Evolutionary conservation across 2,113 vertebrate species (phyloP), one percentile per base, ranked within the genome.

Genomic region (Ictalurus furcatus): DNA sequence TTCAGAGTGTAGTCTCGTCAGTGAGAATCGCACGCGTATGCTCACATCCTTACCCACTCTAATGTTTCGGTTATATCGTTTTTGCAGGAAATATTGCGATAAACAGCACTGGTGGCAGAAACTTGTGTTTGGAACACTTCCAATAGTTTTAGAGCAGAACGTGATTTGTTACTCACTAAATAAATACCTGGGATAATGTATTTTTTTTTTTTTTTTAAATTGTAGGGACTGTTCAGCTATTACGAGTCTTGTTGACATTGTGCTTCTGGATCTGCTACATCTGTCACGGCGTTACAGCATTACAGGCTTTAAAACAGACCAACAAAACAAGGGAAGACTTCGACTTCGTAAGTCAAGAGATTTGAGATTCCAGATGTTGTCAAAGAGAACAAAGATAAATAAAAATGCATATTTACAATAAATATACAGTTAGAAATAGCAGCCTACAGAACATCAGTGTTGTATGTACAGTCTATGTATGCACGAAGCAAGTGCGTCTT

Each of bases 371-470:
- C 84, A 88, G 84, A 86, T 58, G 92, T 94, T 91, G 91, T 90
- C 88, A 86, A 48, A 87, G 87, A 89, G 87, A 88, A 23, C 54
- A 91, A 89, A 90, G 92, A 95, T 95, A 96, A 96, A 96, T 95
- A 95, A 92, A 79, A 94, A 94, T 94, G 95, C 95, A 94, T 96
- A 95, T 96, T 94, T 96, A 96, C 95, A 96, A 96, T 96, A 96
- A 94, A 96, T 94, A 96, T 91, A 93, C 87, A 92, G 95, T 95
- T 95, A 94, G 95, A 95, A 96, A 96, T 96, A 96, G 96, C 96
- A 96, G 96, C 96, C 94, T 96, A 96, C 92, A 94, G 93, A 95
- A 94, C 94, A 87, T 91, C 91, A 96, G 95, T 96, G 94, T 95
- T 94, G 94, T 95, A 94, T 95, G 94, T 95, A 95, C 83, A 90